Conservation (phyloP, 2,888 invertebrate species). For the Auanema freiburgensis region DNA sequence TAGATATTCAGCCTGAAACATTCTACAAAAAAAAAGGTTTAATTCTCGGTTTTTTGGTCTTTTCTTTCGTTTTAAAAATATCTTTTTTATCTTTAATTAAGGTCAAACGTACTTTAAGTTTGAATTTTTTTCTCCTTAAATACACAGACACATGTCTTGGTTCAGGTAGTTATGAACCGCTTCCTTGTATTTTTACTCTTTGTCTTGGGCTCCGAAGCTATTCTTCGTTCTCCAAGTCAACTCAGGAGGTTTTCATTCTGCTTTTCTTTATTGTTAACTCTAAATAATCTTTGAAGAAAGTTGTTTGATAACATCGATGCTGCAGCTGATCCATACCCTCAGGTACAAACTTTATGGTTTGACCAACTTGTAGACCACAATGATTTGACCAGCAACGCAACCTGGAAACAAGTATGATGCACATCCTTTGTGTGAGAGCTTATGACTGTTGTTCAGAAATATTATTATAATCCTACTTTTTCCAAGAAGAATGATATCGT, state of each 20-base stretch:
- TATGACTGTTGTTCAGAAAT: conserved; percentile 30
- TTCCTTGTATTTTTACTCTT: conserved; percentile 8
- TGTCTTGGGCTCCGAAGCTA: neutral
- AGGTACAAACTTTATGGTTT: conserved; percentile 31
- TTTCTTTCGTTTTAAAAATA: too few relatives aligned
- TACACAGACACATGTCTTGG: too few relatives aligned
- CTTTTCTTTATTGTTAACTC: neutral
- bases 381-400: conserved; percentile 37
- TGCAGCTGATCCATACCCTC: conserved; percentile 23
- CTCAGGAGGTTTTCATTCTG: conserved; percentile 2
- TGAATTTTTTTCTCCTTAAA: too few relatives aligned
- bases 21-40: too few relatives aligned
- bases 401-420: conserved; percentile 40
- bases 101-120: too few relatives aligned
- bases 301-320: neutral
- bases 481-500: conserved; percentile 35
- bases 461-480: conserved; percentile 44
- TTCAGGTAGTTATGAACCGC: conserved; percentile 3
- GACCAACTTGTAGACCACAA: conserved; percentile 55
- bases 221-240: conserved; percentile 8
- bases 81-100: too few relatives aligned
- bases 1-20: too few relatives aligned
- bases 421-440: too few relatives aligned
- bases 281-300: conserved; percentile 2
- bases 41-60: too few relatives aligned